Conservation (phyloP, 1,140 invertebrate species). For the Brachionus koreanus region DNA sequence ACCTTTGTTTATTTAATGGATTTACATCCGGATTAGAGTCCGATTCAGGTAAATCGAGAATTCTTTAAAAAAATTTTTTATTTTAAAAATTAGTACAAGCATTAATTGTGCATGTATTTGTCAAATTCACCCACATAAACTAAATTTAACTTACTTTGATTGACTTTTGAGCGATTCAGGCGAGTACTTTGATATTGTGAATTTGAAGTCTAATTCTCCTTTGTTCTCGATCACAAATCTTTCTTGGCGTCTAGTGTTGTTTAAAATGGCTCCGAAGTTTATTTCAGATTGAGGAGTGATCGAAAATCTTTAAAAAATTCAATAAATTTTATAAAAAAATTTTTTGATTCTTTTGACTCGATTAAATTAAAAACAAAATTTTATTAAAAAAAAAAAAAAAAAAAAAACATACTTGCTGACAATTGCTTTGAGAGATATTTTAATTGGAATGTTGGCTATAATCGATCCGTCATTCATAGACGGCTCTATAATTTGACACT, state of each 20-base stretch:
- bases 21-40: not conserved
- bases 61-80: not conserved
- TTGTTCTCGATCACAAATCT: slow-evolving; percentile 57
- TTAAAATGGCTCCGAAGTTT: slow-evolving; percentile 57
- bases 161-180: slow-evolving; percentile 2
- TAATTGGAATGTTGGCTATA: slow-evolving; percentile 58
- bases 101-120: not conserved
- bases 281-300: slow-evolving; percentile 55
- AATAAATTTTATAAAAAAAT: too few species aligned
- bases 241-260: slow-evolving; percentile 54
- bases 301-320: slow-evolving; percentile 51
- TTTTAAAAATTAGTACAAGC: not conserved
- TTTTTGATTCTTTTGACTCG: too few species aligned
- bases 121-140: not conserved
- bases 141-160: slow-evolving; percentile 40
- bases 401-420: slow-evolving; percentile 55
- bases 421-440: slow-evolving; percentile 55
- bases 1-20: not conserved
- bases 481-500: slow-evolving; percentile 58
- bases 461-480: slow-evolving; percentile 52
- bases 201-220: slow-evolving; percentile 59
- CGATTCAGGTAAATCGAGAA: not conserved
- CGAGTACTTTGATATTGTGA: slow-evolving; percentile 49
- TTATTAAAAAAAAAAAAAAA: not conserved
- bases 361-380: not conserved